Percentiles rank a stretch among this genome's conserved stretches.
Evolutionary conservation across 2,113 vertebrate genomes (phyloP).

Genomic region (Mionectes macconnelli): DNA sequence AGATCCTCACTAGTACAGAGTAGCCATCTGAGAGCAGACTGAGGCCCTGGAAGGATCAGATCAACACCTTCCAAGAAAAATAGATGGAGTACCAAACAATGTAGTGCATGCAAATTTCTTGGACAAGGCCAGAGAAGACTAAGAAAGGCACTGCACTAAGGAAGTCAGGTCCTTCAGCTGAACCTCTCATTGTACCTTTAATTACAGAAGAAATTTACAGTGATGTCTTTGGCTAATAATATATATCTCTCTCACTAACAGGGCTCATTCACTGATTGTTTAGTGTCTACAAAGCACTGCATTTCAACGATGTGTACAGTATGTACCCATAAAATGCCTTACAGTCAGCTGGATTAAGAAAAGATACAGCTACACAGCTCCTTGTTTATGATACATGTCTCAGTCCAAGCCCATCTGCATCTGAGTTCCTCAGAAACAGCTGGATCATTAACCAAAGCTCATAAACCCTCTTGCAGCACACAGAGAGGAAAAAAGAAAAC

Average conservation of each 20-base stretch:
- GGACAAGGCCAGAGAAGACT: neutral
- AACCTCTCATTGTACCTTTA: neutral
- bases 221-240: neutral
- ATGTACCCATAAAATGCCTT: neutral
- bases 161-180: neutral
- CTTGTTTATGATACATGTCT: neutral
- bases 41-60: neutral
- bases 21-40: neutral
- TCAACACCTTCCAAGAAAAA: neutral
- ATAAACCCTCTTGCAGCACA: neutral
- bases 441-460: conserved; percentile 42
- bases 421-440: conserved; percentile 3
- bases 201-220: neutral
- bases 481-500: conserved; percentile 40
- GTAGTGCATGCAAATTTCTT: neutral
- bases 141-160: neutral
- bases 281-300: neutral
- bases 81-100: neutral
- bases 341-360: neutral
- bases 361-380: neutral
- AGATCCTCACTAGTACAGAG: neutral
- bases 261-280: neutral
- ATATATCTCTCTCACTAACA: neutral
- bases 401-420: neutral
- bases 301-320: neutral